These are phyloP conservation scores for Callimorpha dominula DNA, from an alignment of 2,888 invertebrate genomes.

Conservation along the genomic window DNA sequence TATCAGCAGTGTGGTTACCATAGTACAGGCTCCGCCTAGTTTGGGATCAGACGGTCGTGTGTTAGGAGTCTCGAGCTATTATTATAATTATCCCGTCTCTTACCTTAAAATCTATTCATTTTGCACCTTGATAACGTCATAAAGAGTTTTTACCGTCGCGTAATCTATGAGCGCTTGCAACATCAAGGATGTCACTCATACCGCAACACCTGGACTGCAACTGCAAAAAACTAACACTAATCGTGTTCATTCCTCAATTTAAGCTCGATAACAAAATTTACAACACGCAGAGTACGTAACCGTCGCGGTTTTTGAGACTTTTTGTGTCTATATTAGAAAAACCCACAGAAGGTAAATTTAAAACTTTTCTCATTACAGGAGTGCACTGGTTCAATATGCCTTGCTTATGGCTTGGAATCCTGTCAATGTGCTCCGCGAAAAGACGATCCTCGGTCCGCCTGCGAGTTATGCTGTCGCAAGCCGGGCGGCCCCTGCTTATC, in stretches of 20 bases:
- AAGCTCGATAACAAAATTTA: too few relatives aligned
- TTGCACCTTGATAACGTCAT: neutral
- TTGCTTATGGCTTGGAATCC: constrained; percentile 97
- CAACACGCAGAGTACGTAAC: neutral
- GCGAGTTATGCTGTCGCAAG: constrained; percentile 96
- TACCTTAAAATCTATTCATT: neutral
- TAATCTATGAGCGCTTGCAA: neutral
- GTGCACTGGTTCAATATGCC: constrained; percentile 99
- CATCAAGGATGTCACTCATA: neutral
- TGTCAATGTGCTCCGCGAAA: constrained; percentile 96
- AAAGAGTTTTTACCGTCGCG: neutral
- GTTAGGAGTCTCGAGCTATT: too few relatives aligned
- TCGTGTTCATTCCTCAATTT: neutral
- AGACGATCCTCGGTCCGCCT: constrained; percentile 94
- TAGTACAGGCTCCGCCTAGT: too few relatives aligned
- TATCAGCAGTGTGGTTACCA: too few relatives aligned
- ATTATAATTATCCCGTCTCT: neutral
- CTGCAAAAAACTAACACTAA: neutral
- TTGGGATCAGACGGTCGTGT: too few relatives aligned
- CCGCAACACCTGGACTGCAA: too few relatives aligned
- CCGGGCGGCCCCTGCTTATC: constrained; percentile 95
- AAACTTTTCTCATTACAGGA: constrained; percentile 86
- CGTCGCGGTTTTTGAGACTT: neutral
- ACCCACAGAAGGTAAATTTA: neutral
- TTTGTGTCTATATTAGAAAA: too few relatives aligned